Evolutionary conservation across 2,797 vertebrate genomes (phyloP).

Genomic region (Phalanger gymnotis): DNA sequence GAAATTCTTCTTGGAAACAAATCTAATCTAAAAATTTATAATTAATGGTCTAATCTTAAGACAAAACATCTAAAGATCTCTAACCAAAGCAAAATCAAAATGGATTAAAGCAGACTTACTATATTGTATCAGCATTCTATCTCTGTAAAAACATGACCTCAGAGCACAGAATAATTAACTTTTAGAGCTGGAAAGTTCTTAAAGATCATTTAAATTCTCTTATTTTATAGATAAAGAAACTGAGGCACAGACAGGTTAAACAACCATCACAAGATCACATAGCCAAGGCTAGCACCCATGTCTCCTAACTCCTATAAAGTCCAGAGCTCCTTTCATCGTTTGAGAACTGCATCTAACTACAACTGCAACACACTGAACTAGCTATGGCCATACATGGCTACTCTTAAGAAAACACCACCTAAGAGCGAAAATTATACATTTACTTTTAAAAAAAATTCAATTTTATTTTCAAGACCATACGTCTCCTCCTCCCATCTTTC

Average conservation of each 20-base stretch:
- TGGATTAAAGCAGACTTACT: neutral
- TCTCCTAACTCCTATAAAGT: neutral
- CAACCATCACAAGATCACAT: neutral
- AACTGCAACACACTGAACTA: neutral
- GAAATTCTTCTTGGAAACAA: slow-evolving; percentile 28
- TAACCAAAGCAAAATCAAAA: neutral
- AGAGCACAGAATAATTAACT: neutral
- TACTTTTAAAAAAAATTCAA: neutral
- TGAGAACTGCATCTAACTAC: neutral
- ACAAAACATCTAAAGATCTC: neutral
- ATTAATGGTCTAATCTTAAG: neutral
- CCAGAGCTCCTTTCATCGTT: neutral
- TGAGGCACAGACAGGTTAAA: neutral
- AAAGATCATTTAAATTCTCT: neutral
- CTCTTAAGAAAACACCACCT: neutral
- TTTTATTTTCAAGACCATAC: neutral
- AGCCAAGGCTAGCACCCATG: neutral
- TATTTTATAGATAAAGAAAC: neutral
- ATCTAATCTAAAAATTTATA: slow-evolving; percentile 26
- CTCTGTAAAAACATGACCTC: neutral
- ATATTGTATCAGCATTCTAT: neutral
- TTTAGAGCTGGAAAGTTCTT: no score
- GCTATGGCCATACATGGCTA: neutral
- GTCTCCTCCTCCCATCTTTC: neutral
- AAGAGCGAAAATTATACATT: neutral